Evolutionary conservation across 2,113 vertebrate species (phyloP).

Genomic region (Ursus arctos): DNA sequence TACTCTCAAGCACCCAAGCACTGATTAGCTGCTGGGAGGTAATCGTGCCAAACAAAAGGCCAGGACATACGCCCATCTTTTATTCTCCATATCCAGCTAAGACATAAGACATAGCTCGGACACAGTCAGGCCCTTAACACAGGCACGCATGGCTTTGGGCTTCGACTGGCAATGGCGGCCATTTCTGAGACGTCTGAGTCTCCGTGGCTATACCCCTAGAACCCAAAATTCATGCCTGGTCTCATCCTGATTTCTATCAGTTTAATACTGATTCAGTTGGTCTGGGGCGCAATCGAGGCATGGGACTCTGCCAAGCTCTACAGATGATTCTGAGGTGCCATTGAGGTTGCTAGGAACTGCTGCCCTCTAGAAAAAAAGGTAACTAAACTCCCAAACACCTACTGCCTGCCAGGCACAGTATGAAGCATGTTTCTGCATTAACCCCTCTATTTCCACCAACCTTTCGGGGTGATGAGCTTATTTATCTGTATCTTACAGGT

Average conservation of each 20-base stretch:
- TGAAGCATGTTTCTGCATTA: neutral
- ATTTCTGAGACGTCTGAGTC: neutral
- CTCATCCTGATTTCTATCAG: neutral
- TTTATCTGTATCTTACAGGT: constrained; percentile 25
- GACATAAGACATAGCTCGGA: neutral
- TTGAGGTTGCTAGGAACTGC: neutral
- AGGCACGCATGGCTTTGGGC: neutral
- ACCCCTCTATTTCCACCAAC: neutral
- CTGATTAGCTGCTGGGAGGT: neutral
- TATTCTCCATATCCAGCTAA: neutral
- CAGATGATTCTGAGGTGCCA: neutral
- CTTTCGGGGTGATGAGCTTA: neutral
- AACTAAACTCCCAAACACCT: neutral
- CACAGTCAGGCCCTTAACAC: neutral
- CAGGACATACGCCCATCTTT: neutral
- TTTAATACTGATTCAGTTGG: neutral
- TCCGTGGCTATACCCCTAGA: neutral
- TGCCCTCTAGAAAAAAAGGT: neutral
- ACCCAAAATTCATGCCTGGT: neutral
- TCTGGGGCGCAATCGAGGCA: neutral
- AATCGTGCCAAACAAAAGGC: neutral
- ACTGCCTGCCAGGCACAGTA: neutral
- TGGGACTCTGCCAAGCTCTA: neutral
- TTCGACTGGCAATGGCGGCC: neutral
- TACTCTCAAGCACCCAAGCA: neutral